Base-by-base conservation (phyloP, 2,888 invertebrate species). In the Polydrusus pterygomalis region DNA sequence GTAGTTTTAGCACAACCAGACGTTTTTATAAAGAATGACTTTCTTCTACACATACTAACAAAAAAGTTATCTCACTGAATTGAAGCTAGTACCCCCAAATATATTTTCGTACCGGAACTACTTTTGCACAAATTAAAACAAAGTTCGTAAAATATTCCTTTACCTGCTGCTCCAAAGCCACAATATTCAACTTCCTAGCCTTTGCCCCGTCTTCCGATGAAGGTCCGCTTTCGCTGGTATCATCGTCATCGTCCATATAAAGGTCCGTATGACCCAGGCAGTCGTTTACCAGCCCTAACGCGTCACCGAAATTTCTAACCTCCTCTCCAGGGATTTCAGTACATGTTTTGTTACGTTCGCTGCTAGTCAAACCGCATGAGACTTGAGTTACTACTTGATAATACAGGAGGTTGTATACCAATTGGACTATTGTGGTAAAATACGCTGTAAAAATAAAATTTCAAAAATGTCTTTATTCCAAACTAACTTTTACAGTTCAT, bases 321-420 rank as follows among this genome's bases (percentile, higher is more conserved):
- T 79, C 78, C 8, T 80, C 82, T n/a, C 70, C 65, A 45, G 80
- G 81, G 15, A 81, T 80, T n/a, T 81, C 81, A 20, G 82, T 80
- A 40, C 82, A 82, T 0, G 83, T 84, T 64, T 89, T 89, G 30
- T 89, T 89, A 70, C 94, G 91, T 81, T 93, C 93, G 51, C 89
- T 89, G 58, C 92, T 91, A 49, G 91, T 91, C 84, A 94, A 89
- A 79, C 90, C 90, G 78, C 93, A 93, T 70, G 93, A 92, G 78
- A 96, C 89, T 87, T 95, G 95, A 69, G 94, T 91, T 79, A 97
- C 91, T 62, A 96, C 93, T 90, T 97, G 97, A 87, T 97, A 94
- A 89, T 96, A 97, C 77, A 94, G 90, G 78, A 97, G 90, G 87
- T 97, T 96, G 90, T 96, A 98, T 79, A 97, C 90, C 79, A 95